Conservation (phyloP, 35 echinoderm and acorn worm species). For the Heliocidaris erythrogramma region DNA sequence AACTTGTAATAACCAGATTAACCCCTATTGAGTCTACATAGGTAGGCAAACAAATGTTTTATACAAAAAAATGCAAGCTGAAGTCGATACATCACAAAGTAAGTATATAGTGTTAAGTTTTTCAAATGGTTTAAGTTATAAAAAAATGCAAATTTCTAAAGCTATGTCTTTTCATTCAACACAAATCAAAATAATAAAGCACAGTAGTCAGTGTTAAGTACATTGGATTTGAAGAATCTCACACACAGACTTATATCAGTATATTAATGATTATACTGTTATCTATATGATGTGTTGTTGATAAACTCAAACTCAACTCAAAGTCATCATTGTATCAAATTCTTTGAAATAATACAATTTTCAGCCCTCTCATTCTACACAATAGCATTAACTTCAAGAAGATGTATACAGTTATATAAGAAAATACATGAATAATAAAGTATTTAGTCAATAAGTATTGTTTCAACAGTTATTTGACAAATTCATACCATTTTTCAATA, state of each 20-base stretch:
- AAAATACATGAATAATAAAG: no score
- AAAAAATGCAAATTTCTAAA: not conserved
- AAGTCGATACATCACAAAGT: no score
- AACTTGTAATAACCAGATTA: no score
- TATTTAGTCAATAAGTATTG: no score
- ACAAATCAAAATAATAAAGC: not conserved
- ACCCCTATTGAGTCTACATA: no score
- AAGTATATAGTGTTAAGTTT: not conserved
- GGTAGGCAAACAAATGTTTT: not conserved
- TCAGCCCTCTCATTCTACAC: not conserved
- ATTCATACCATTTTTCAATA: no score
- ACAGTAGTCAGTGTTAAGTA: not conserved
- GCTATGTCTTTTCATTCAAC: not conserved
- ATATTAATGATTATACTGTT: no score
- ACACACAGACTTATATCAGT: not conserved
- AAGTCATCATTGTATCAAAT: not conserved
- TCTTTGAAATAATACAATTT: not conserved
- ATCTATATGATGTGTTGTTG: no score
- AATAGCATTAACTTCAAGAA: not conserved
- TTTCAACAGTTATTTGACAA: no score
- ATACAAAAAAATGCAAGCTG: no score
- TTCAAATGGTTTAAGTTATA: not conserved
- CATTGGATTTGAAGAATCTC: not conserved
- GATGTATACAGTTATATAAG: no score
- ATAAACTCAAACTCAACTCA: no score